Conservation (phyloP, 2,797 vertebrate species). For the Glossophaga mutica region DNA sequence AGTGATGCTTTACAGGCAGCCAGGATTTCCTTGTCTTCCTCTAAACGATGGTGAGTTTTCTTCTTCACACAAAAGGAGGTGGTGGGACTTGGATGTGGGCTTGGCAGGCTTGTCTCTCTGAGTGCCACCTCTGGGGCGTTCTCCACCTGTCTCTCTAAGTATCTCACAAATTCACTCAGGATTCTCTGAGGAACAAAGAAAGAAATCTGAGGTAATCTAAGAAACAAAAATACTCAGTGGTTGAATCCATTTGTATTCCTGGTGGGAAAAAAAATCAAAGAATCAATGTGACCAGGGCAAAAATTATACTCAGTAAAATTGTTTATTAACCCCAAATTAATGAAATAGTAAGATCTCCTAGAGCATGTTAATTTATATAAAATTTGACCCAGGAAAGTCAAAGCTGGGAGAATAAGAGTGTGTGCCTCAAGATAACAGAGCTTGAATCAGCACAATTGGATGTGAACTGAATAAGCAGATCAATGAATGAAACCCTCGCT, state of each 20-base stretch:
- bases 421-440: neutral
- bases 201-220: neutral
- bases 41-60: neutral
- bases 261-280: neutral
- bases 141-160: neutral
- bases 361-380: neutral
- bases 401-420: neutral
- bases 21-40: neutral
- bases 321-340: neutral
- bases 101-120: neutral
- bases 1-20: neutral
- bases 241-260: neutral
- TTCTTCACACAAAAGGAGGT: neutral
- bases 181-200: neutral
- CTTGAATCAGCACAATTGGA: neutral
- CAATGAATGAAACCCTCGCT: neutral
- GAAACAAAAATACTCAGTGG: neutral
- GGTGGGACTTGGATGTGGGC: neutral
- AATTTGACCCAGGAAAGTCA: neutral
- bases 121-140: fast-evolving
- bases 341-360: neutral
- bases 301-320: neutral
- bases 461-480: neutral
- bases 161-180: neutral
- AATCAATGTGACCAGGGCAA: neutral